Percentiles rank a stretch among this genome's conserved stretches.
Conservation (phyloP, 2,113 vertebrate genomes). For the Trochalopteron elliotii region DNA sequence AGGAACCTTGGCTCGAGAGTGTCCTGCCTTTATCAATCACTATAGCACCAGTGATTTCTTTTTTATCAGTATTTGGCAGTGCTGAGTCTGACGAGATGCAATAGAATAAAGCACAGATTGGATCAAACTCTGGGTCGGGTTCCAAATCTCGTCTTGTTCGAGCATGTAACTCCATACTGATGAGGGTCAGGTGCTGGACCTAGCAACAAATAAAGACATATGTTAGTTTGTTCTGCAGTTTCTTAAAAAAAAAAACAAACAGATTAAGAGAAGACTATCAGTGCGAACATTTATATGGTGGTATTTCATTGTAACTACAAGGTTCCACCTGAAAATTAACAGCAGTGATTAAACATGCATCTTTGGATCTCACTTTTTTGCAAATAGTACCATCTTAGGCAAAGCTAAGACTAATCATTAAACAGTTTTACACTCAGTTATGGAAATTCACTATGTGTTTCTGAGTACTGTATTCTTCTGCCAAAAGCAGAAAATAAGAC, state of each 20-base stretch:
- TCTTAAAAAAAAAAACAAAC: neutral
- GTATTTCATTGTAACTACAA: neutral
- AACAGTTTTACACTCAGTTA: neutral
- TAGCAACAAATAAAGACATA: conserved; percentile 61
- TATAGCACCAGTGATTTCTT: conserved; percentile 85
- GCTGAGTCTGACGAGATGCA: conserved; percentile 87
- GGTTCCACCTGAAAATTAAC: neutral
- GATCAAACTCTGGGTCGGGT: conserved; percentile 96
- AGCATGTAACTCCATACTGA: conserved; percentile 95
- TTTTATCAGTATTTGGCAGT: conserved; percentile 76
- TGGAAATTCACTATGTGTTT: neutral
- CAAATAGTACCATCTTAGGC: neutral
- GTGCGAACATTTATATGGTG: neutral
- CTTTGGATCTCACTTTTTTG: neutral
- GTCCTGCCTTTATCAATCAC: conserved; percentile 85
- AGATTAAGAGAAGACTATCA: neutral
- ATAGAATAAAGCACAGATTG: conserved; percentile 98
- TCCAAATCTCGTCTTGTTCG: conserved; percentile 92
- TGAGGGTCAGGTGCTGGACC: conserved; percentile 92
- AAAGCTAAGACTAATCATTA: neutral
- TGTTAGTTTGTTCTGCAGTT: neutral
- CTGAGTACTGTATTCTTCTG: neutral
- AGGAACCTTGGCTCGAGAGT: conserved; percentile 77
- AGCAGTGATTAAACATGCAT: neutral
- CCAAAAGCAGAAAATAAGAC: neutral